phyloP scores from a whole-genome alignment of 2,113 vertebrate genomes.

The Neotoma lepida region DNA sequence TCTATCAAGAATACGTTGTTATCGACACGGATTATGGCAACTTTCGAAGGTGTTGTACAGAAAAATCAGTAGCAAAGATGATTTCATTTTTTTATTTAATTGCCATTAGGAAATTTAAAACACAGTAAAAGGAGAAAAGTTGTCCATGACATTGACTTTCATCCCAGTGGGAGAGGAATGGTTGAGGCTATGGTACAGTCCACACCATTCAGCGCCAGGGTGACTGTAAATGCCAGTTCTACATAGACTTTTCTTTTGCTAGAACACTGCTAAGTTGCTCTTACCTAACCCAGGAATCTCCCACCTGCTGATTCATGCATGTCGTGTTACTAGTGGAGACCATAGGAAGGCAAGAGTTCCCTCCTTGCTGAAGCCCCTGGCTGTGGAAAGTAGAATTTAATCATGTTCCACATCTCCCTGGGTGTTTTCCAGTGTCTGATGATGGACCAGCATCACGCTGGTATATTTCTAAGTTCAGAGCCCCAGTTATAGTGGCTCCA shows the following conservation, averaged over 20 bases:
- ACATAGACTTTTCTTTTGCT: neutral
- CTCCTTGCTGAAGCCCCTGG: neutral
- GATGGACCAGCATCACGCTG: neutral
- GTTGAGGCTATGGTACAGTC: too few species aligned
- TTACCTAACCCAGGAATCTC: neutral
- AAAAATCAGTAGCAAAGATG: neutral
- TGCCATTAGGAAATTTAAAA: neutral
- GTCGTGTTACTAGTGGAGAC: neutral
- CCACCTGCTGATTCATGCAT: neutral
- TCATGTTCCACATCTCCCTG: neutral
- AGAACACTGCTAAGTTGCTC: neutral
- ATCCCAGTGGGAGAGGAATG: neutral
- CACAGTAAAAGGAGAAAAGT: neutral
- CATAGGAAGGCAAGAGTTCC: neutral
- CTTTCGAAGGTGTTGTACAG: neutral
- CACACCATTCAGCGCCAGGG: fast-evolving
- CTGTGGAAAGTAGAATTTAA: neutral
- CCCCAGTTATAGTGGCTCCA: neutral
- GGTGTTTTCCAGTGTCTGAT: neutral
- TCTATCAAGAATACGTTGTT: neutral
- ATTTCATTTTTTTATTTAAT: neutral
- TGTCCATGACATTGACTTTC: neutral
- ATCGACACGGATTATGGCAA: neutral
- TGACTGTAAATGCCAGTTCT: neutral
- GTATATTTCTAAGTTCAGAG: neutral